Evolutionary conservation across 1,140 invertebrate genomes (phyloP), one percentile per base, ranked within the genome.

Genomic region (Drosophila pallidifrons): DNA sequence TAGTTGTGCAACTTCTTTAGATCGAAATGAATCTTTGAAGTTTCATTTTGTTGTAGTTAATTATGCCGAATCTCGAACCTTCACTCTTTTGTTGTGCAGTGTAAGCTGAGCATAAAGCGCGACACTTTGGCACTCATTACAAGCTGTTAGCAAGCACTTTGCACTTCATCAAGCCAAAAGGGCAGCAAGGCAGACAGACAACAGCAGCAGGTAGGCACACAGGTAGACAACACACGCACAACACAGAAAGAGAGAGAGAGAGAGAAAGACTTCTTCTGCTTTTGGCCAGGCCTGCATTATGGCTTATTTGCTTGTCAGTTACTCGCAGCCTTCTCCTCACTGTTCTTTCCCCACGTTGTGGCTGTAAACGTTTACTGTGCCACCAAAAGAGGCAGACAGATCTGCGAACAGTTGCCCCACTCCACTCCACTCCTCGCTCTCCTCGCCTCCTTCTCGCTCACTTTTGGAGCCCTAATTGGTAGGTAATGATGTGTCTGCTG

Each of bases 401-500:
- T 7, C 54, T 46, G 55, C 54, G 46, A 46, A 38, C 38, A 57
- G 20, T 32, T 41, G n/a, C 16, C 25, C n/a, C 35, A 20, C 41
- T 46, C 38, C 35, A 20, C 41, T 46, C 38, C n/a, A 1, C 16
- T 38, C 51, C 49, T 38, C 28, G 49, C 60, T 32, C 7, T 32
- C 30, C 38, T n/a, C 65, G 47, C 5, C 45, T 15, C 13, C 15
- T 38, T 30, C 6, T 55, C 52, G 35, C 58, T 45, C 32, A 61
- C 54, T 55, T 49, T 49, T 54, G 46, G 68, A 66, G 70, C 74
- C 88, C 88, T 91, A 91, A 91, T 91, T 91, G 88, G 88, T 91
- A 85, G 89, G 88, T 91, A 91, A 91, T 91, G 88, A 91, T 91
- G 88, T 91, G 88, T 91, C 88, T 88, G 82, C 55, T 80, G 72